Base-by-base conservation (phyloP, 2,888 invertebrate genomes). In the Leuctra nigra region DNA sequence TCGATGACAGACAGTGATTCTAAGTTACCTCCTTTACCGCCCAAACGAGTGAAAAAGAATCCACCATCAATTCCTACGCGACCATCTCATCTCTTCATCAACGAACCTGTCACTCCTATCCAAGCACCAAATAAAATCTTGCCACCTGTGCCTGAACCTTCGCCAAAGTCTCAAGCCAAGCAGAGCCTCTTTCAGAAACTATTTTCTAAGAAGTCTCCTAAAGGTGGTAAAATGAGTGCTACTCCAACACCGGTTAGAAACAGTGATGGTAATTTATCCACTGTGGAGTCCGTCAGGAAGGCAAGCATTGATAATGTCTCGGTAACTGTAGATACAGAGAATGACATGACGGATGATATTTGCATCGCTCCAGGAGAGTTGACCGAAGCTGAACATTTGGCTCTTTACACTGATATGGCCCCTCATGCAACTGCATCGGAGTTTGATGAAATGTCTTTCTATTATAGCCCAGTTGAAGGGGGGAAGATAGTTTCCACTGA, bases 341-440 rank as follows among this genome's bases (percentile, higher is more conserved):
- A 7, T 7, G 6, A 6, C 7, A 11, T 7, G 11, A 29, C 29
- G 11, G 11, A 29, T 29, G 7, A 6, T 7, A 11, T 7, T 29
- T 29, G 29, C 11, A 29, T 7, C 11, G 7, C 29, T 7, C 7
- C 6, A 11, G 23, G 44, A 41, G 90, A 89, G 64, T 72, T 91
- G 25, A 91, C 91, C 0, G 91, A 91, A 64, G 91, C 90, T 1
- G 92, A 92, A 66, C 88, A 91, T 68, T 91, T 89, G 70, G 91
- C 91, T 29, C 71, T 92, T 58, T 92, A 92, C 65, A 91, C 90
- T 65, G 84, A 87, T 54, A 81, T 91, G 68, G 90, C 91, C 11
- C 91, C 91, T 1, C 86, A 84, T 68, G 91, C 91, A 18, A 91
- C 91, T 0, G 84, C 79, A 23, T 91, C 91, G 9, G 91, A 92